Base-by-base conservation (phyloP, 2,113 vertebrate genomes). In the Corythornis madagascariensis region DNA sequence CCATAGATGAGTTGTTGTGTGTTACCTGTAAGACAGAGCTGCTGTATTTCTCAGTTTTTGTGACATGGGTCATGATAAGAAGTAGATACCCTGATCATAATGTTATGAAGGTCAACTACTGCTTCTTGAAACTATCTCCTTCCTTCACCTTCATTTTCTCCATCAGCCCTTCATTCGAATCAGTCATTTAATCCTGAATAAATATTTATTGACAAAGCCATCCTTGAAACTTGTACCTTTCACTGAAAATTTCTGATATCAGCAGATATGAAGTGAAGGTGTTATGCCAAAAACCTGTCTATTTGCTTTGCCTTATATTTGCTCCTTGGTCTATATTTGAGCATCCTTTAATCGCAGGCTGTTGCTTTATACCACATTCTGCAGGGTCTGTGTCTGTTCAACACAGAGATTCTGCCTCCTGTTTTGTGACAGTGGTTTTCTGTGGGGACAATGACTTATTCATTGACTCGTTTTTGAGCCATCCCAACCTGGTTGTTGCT, bases 371-470 rank as follows among this genome's bases (percentile, higher is more conserved):
- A 16, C 10, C 29, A 4, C 6, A 47, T 14, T 1, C 52, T 56
- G 59, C 29, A 66, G 47, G 59, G 8, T 52, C 35, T 52, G 13
- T 57, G 57, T 40, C 60, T 57, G 38, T 35, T n/a, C 6, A 6
- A 0, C 6, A 6, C 9, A 18, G 35, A 40, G 35, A 33, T 38
- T 8, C 28, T 53, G n/a, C 6, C 26, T 86, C 55, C 63, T 55
- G 10, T 9, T 48, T 20, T 0, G 0, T 56, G 47, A 1, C 56
- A 48, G 43, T 18, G 33, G 3, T 57, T 88, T 56, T 14, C 43
- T 65, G 8, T n/a, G 26, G 10, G 65, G 48, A 22, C 18, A 15
- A 2, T 33, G 35, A 45, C 33, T 42, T 0, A 0, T 35, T 21
- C 42, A 13, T 11, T 56, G 10, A 1, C 8, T 45, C n/a, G 9